Evolutionary conservation across 2,888 invertebrate species (phyloP).

Genomic region (Pharmacophagus antenor): DNA sequence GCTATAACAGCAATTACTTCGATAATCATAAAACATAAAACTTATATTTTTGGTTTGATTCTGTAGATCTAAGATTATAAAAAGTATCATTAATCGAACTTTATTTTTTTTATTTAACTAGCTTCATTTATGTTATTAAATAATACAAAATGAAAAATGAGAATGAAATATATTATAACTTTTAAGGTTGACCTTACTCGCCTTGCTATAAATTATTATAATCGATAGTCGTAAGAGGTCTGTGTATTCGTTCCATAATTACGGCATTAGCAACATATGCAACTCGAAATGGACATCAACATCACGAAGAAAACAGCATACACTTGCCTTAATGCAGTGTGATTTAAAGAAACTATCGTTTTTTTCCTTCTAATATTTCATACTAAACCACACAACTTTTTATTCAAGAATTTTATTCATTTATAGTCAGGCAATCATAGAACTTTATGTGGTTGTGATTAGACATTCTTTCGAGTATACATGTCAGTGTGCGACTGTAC

Average conservation of each 20-base stretch:
- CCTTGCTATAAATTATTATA: slow-evolving; percentile 45
- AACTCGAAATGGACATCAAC: slow-evolving; percentile 57
- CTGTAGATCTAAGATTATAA: too few relatives aligned
- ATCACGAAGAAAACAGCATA: slow-evolving; percentile 49
- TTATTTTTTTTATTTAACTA: too few relatives aligned
- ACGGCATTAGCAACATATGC: slow-evolving; percentile 55
- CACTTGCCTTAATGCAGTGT: slow-evolving; percentile 38
- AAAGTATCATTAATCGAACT: too few relatives aligned
- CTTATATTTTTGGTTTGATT: too few relatives aligned
- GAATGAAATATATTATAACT: too few relatives aligned
- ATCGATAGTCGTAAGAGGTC: slow-evolving; percentile 54
- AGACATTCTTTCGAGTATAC: neutral
- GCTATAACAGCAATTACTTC: too few relatives aligned
- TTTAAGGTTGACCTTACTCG: slow-evolving; percentile 22
- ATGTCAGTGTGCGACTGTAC: neutral
- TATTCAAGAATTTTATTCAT: neutral
- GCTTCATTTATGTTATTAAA: too few relatives aligned
- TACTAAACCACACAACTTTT: slow-evolving; percentile 10
- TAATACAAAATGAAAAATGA: too few relatives aligned
- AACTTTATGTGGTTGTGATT: slow-evolving; percentile 9
- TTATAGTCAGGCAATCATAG: neutral
- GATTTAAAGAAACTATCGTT: slow-evolving; percentile 49
- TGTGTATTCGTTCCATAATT: slow-evolving; percentile 53
- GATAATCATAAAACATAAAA: too few relatives aligned
- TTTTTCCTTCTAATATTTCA: slow-evolving; percentile 30